phyloP scores from a whole-genome alignment of 2,888 invertebrate species.

The Diarsia dahlii region DNA sequence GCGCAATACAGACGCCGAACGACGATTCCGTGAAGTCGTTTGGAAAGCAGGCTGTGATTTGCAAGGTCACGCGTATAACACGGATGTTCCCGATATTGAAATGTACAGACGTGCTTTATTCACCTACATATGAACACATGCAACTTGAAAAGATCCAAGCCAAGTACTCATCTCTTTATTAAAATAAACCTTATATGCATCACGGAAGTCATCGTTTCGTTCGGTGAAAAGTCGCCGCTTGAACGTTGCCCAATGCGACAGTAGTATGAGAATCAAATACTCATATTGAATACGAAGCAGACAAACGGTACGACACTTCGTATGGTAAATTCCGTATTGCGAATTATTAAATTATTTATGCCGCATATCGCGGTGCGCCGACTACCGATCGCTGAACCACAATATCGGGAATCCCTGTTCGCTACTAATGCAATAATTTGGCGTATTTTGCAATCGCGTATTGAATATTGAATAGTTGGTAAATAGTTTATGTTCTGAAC shows the following conservation, averaged over 20 bases:
- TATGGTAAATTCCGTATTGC: constrained; percentile 91
- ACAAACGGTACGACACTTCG: constrained; percentile 89
- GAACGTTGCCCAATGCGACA: constrained; percentile 89
- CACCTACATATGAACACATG: constrained; percentile 90
- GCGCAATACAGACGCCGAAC: constrained; percentile 87
- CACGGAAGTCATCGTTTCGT: constrained; percentile 80
- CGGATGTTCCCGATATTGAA: constrained; percentile 91
- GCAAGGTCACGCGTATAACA: constrained; percentile 91
- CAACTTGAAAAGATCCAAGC: constrained; percentile 88
- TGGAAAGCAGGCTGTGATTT: constrained; percentile 91
- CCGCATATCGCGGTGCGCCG: constrained; percentile 88
- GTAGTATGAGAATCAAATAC: constrained; percentile 90
- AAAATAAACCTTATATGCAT: constrained; percentile 80
- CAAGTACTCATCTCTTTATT: constrained; percentile 67
- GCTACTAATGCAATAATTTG: constrained; percentile 91
- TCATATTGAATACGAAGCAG: constrained; percentile 90
- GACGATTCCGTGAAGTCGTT: constrained; percentile 89
- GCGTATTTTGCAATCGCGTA: constrained; percentile 91
- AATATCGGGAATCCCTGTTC: constrained; percentile 91
- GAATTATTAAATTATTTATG: constrained; percentile 91
- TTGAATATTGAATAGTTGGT: constrained; percentile 90
- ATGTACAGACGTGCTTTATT: constrained; percentile 91
- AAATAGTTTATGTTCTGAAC: constrained; percentile 90
- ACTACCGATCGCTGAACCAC: constrained; percentile 89
- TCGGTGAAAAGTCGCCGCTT: constrained; percentile 76